A percentile compares a stretch with the other conserved stretches of the same genome.
phyloP scores from a whole-genome alignment of 1,140 invertebrate species.

The Lepidurus couesii region DNA sequence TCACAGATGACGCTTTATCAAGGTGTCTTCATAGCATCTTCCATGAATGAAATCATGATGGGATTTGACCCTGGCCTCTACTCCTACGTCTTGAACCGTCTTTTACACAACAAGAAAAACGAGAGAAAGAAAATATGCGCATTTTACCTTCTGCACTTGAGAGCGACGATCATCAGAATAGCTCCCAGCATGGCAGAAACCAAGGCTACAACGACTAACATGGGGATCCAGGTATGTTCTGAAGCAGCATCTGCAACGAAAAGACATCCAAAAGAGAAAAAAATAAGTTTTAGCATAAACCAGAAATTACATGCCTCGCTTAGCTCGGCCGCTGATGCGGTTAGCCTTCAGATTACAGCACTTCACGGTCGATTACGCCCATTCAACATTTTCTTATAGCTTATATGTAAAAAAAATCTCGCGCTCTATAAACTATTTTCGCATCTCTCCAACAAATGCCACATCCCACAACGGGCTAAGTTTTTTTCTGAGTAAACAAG shows the following conservation, averaged over 20 bases:
- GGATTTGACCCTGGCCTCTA: background rate
- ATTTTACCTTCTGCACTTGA: slow-evolving; percentile 34
- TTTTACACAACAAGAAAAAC: background rate
- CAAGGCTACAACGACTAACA: slow-evolving; percentile 34
- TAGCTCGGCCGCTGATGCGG: no score
- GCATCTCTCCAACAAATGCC: no score
- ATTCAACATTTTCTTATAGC: no score
- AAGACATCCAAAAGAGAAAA: background rate
- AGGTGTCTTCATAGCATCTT: background rate
- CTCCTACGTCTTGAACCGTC: background rate
- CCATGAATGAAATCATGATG: no score
- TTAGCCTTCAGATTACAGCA: no score
- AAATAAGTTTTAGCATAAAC: background rate
- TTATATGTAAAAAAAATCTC: no score
- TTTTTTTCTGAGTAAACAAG: no score
- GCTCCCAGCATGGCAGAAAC: slow-evolving; percentile 35
- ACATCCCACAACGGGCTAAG: no score
- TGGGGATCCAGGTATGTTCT: slow-evolving; percentile 34
- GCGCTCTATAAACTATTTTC: no score
- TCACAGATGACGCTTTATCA: background rate
- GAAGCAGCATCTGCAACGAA: slow-evolving; percentile 27
- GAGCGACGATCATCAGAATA: slow-evolving; percentile 34
- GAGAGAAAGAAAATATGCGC: background rate
- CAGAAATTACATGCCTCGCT: no score
- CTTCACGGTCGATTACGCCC: no score